These are phyloP conservation scores for Hyperoplus lanceolatus DNA, from an alignment of 2,797 vertebrate genomes.

Conservation along the genomic window DNA sequence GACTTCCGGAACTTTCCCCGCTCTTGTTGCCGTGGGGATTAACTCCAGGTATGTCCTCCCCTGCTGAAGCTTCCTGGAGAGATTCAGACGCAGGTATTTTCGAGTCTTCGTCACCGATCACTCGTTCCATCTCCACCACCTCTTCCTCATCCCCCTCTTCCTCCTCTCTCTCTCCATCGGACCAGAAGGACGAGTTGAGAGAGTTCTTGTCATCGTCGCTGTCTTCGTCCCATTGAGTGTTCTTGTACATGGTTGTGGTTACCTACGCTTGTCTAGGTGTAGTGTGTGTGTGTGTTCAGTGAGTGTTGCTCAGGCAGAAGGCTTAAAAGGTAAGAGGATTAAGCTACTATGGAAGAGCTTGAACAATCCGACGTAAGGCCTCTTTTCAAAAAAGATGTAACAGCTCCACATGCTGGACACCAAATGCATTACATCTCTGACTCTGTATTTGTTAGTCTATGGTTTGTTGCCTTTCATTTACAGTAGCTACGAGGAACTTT, in stretches of 20 bases:
- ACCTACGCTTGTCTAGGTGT: slow-evolving; percentile 21
- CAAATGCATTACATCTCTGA: slow-evolving; percentile 2
- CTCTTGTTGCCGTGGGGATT: slow-evolving; percentile 3
- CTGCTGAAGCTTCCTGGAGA: background rate
- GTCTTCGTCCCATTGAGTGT: slow-evolving; percentile 42
- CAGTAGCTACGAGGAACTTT: too few species aligned
- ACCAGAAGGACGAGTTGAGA: slow-evolving; percentile 82
- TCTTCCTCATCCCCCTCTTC: slow-evolving; percentile 43
- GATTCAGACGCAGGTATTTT: background rate
- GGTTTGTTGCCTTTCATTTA: background rate
- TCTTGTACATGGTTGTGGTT: slow-evolving; percentile 70
- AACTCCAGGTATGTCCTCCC: slow-evolving; percentile 9
- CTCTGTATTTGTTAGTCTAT: background rate
- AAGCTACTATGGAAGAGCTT: slow-evolving; percentile 39
- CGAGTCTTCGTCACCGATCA: background rate
- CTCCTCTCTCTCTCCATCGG: slow-evolving; percentile 62
- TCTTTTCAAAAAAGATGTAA: background rate
- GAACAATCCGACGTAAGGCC: background rate
- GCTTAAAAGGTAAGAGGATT: slow-evolving; percentile 80
- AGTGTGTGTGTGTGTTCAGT: slow-evolving; percentile 5
- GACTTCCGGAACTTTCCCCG: background rate
- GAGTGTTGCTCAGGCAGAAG: slow-evolving; percentile 36
- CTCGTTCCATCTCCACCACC: slow-evolving; percentile 32
- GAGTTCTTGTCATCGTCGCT: slow-evolving; percentile 59
- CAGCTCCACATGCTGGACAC: slow-evolving; percentile 53